Conservation (phyloP, 2,113 vertebrate species). For the Leptodactylus fuscus region DNA sequence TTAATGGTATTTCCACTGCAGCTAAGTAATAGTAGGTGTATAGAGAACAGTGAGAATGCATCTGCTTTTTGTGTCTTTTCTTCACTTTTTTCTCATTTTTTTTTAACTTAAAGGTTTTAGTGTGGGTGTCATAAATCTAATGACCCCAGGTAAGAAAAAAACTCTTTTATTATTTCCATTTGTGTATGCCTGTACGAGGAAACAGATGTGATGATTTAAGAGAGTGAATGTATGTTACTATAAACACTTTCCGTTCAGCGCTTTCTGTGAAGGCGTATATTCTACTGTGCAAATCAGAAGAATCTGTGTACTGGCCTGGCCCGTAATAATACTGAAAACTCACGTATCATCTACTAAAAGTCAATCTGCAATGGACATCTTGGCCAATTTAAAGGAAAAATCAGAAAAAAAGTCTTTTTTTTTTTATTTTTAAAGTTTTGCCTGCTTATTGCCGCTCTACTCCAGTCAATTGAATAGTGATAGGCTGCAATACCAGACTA, state of each 20-base stretch:
- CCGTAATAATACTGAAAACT: not conserved
- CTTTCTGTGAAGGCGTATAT: conserved; percentile 57
- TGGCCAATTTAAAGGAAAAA: not conserved
- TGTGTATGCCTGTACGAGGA: conserved; percentile 67
- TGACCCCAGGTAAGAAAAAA: conserved; percentile 71
- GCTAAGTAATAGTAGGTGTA: not conserved
- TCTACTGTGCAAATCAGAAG: conserved; percentile 6
- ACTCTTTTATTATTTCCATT: conserved; percentile 70
- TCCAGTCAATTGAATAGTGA: too few relatives aligned
- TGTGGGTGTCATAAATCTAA: conserved; percentile 69
- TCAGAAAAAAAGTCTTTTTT: not conserved
- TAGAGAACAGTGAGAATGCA: not conserved
- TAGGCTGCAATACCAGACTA: too few relatives aligned
- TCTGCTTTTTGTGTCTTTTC: conserved; percentile 9
- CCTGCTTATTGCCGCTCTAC: too few relatives aligned
- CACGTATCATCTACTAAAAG: not conserved
- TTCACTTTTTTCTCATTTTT: not conserved
- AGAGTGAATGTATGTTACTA: conserved; percentile 67
- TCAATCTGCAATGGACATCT: not conserved
- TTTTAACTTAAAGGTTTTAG: conserved; percentile 64
- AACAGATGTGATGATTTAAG: conserved; percentile 68
- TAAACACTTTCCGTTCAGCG: conserved; percentile 66
- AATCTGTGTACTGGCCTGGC: not conserved
- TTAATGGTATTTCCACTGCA: not conserved
- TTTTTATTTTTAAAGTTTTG: too few relatives aligned